Evolutionary conservation across 53 echinoderm and acorn worm genomes (phyloP).

Genomic region (Echinarachnius parma): DNA sequence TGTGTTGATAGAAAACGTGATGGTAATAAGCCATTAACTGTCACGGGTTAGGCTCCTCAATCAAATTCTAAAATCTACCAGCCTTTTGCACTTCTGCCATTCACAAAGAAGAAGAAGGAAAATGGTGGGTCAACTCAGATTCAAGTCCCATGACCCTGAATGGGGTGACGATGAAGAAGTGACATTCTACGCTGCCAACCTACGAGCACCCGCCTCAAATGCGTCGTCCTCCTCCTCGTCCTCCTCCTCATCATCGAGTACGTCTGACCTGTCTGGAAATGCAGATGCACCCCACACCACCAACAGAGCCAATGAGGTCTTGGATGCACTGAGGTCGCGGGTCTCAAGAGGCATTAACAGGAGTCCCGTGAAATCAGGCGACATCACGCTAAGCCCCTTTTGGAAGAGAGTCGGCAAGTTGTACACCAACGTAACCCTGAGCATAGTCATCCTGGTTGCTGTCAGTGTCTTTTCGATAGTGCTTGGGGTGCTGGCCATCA

Average conservation of each 20-base stretch:
- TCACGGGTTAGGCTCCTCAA: too few species aligned
- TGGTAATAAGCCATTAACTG: too few species aligned
- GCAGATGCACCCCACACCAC: conserved; percentile 14
- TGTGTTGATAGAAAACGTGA: too few species aligned
- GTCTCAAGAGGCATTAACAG: not conserved
- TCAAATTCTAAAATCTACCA: too few species aligned
- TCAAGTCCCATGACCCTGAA: conserved; percentile 21
- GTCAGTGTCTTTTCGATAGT: conserved; percentile 40
- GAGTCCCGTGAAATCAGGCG: not conserved
- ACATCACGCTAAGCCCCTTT: conserved; percentile 42
- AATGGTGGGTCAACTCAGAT: conserved; percentile 33
- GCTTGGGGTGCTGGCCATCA: conserved; percentile 54
- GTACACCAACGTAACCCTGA: conserved; percentile 52
- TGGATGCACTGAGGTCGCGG: conserved; percentile 8
- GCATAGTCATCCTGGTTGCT: conserved; percentile 46
- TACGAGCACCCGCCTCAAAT: not conserved
- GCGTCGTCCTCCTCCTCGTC: conserved; percentile 7
- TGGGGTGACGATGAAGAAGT: conserved; percentile 42
- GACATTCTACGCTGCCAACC: conserved; percentile 34
- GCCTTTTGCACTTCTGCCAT: too few species aligned
- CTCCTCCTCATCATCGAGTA: not conserved
- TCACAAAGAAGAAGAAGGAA: not conserved
- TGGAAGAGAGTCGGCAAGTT: conserved; percentile 60
- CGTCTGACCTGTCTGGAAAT: conserved; percentile 24
- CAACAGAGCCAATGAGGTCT: conserved; percentile 17